Evolutionary conservation across 2,113 vertebrate species (phyloP), one percentile per base, ranked within the genome.

Genomic region (Rattus rattus): DNA sequence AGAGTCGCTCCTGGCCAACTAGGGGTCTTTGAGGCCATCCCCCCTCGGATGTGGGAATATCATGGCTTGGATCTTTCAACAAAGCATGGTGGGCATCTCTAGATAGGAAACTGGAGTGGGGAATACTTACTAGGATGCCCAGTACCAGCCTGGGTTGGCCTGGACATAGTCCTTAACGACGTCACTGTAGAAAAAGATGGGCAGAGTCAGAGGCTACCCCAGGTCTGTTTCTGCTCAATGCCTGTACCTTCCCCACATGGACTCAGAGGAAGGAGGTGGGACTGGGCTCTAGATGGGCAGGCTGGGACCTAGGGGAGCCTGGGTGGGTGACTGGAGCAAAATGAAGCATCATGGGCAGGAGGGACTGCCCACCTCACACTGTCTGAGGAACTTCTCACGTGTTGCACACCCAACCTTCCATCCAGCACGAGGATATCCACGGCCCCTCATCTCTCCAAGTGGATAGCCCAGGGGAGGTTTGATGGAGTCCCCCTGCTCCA

Each of bases 51-150:
- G 83, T 76, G 59, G 72, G 49, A 72, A 39, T 87, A 24, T 59
- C 56, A 6, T 67, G 52, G 61, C 30, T 95, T 86, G 59, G 86
- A 19, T 86, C 28, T 72, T 16, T 89, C 43, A n/a, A 4, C 1
- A 33, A 14, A 92, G 30, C 2, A 39, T 22, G 56, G 88, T 33
- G 54, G 43, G 75, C 22, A 69, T 22, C 67, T 33, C 86, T 76
- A 72, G 39, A n/a, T 47, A 28, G 79, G 54, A 36, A 7, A 0
- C 26, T 43, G 83, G 63, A 43, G 49, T 10, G 19, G 65, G 81
- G 43, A 26, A 94, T 98, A 99, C 99, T 99, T 98, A 99, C 99
- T 99, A 99, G 96, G 99, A 99, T 47, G 99, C 99, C 99, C 99
- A 99, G 86, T 99, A 99, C 99, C 99, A 99, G 73, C 99, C 99